Evolutionary conservation across 2,797 vertebrate genomes (phyloP).

Genomic region (Bucorvus abyssinicus): DNA sequence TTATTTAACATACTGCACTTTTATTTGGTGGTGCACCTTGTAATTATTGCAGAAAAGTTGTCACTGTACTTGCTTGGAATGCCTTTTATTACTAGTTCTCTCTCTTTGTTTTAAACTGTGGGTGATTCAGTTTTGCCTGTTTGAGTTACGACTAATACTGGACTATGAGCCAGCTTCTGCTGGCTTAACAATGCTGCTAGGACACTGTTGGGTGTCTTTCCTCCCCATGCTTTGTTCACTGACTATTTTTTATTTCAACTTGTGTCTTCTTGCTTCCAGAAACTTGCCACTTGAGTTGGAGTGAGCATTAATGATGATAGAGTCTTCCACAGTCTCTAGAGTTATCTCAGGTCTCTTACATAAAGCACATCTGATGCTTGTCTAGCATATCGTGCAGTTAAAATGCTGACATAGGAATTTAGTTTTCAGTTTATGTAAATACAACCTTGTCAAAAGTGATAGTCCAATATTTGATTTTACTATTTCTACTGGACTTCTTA

Average conservation of each 20-base stretch:
- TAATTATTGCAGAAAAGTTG: neutral
- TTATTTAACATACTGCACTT: neutral
- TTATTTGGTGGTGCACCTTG: neutral
- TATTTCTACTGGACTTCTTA: neutral
- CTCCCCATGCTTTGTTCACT: neutral
- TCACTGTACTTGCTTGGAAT: neutral
- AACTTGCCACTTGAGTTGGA: neutral
- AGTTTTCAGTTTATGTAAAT: neutral
- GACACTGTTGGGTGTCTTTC: neutral
- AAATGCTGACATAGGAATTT: neutral
- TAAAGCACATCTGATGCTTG: neutral
- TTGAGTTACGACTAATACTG: neutral
- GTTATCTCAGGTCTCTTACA: neutral
- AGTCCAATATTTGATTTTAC: neutral
- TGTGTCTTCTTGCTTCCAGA: neutral
- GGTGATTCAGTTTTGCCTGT: neutral
- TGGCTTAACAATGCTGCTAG: neutral
- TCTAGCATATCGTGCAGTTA: neutral
- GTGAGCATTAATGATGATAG: neutral
- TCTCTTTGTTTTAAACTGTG: neutral
- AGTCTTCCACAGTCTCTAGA: neutral
- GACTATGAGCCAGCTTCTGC: neutral
- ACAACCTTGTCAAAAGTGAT: neutral
- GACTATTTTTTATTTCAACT: neutral
- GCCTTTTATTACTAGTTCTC: neutral